These are phyloP conservation scores for Drosophila tsacasi DNA, from an alignment of 1,140 invertebrate species.

Conservation along the genomic window DNA sequence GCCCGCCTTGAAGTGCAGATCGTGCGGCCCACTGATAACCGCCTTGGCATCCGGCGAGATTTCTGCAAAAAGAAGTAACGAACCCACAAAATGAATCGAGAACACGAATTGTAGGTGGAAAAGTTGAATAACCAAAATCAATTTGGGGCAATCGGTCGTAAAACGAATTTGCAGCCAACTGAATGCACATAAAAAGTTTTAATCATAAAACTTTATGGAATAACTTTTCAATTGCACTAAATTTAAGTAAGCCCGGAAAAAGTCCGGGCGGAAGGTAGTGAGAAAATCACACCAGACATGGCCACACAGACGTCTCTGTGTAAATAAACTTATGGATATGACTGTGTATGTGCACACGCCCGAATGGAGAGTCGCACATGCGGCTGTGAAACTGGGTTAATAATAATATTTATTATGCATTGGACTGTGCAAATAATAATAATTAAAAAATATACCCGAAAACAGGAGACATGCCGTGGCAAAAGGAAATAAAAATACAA, in stretches of 20 bases:
- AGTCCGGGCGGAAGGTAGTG: background rate
- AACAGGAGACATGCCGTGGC: slow-evolving; percentile 28
- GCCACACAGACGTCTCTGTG: slow-evolving; percentile 5
- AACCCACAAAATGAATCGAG: slow-evolving; percentile 38
- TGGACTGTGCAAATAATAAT: slow-evolving; percentile 75
- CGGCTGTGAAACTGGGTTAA: slow-evolving; percentile 66
- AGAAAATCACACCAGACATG: slow-evolving; percentile 32
- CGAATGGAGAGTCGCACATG: slow-evolving; percentile 17
- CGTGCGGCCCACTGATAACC: slow-evolving; percentile 90
- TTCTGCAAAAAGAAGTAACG: slow-evolving; percentile 50
- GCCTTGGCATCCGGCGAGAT: slow-evolving; percentile 91
- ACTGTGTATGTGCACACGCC: slow-evolving; percentile 5
- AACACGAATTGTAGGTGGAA: slow-evolving; percentile 12
- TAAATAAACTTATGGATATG: slow-evolving; percentile 35
- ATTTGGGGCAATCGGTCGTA: slow-evolving; percentile 55
- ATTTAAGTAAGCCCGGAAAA: slow-evolving; percentile 42
- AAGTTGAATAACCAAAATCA: slow-evolving; percentile 33
- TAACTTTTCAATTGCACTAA: slow-evolving; percentile 65
- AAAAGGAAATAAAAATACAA: slow-evolving; percentile 30
- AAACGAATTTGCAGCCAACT: slow-evolving; percentile 52
- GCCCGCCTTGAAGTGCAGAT: slow-evolving; percentile 94
- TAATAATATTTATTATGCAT: slow-evolving; percentile 81
- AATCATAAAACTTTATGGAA: slow-evolving; percentile 65
- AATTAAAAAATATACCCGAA: slow-evolving; percentile 75
- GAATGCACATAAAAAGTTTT: slow-evolving; percentile 51